Base-by-base conservation (phyloP, 2,113 vertebrate species). In the Bubalus kerabau region DNA sequence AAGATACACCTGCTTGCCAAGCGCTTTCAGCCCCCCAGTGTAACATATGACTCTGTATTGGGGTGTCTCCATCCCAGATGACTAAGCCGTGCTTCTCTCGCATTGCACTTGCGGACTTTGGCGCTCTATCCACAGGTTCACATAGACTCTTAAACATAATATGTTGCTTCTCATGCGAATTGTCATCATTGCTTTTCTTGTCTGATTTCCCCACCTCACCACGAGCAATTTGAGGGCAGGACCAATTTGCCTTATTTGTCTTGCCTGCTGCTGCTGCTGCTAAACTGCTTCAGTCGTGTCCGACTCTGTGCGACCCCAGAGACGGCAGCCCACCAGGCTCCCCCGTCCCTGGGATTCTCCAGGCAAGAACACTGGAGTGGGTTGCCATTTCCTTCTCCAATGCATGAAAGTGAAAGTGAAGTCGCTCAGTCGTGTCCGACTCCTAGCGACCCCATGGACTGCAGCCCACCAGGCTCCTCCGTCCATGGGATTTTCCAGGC, bases 141-240 rank as follows among this genome's bases (percentile, higher is more conserved):
- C 28, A 7, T 5, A 26, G 76, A 82, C 11, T 28, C 36, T 40
- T 23, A 76, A n/a, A 12, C n/a, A 9, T 4, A 46, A 9, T 32
- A 12, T 1, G 3, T 6, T 32, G 7, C 30, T 57, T 32, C 8
- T 54, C 11, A 2, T 2, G 19, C 8, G n/a, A 60, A 17, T 30
- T 52, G 57, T 21, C 8, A 15, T n/a, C 7, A 36, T 11, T n/a
- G 57, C 3, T 54, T 28, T 82, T 59, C 56, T 76, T 32, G 17
- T 62, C 94, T 97, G 23, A 67, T 90, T 82, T 96, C n/a, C 57
- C 85, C 80, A 30, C 89, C 24, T 60, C 28, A 21, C 28, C 13
- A 11, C 24, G 36, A 43, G 36, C 13, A 43, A n/a, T 32, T 32
- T 21, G 40, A 36, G 32, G 59, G 23, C 50, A 64, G 52, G 40